phyloP scores from a whole-genome alignment of 2,113 vertebrate genomes.

The Pipra filicauda region DNA sequence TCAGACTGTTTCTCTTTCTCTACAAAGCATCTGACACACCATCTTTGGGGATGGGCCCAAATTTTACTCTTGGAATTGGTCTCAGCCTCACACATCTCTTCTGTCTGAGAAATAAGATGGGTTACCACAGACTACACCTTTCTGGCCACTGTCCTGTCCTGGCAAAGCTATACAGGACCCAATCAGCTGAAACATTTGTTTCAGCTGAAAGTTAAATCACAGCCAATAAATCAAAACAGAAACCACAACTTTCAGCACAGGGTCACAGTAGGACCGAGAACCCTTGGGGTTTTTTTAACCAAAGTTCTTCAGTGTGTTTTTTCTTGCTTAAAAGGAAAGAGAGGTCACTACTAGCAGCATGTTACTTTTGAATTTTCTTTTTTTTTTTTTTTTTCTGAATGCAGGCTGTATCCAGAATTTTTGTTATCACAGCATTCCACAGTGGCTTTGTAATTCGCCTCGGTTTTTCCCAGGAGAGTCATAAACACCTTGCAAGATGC shows the following conservation, averaged over 20 bases:
- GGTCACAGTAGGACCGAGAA: background rate
- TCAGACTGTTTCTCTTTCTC: background rate
- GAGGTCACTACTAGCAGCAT: background rate
- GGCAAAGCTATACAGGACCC: background rate
- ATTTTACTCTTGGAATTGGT: background rate
- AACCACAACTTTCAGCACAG: background rate
- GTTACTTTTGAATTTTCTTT: background rate
- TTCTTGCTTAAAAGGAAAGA: background rate
- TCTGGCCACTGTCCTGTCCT: background rate
- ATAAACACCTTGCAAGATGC: constrained; percentile 14
- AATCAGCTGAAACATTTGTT: background rate
- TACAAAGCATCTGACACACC: background rate
- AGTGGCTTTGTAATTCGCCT: constrained; percentile 28
- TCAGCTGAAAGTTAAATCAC: background rate
- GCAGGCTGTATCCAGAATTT: background rate
- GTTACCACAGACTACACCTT: background rate
- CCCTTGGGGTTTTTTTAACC: background rate
- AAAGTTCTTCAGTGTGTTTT: background rate
- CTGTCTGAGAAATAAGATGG: background rate
- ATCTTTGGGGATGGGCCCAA: background rate
- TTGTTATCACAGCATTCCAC: background rate
- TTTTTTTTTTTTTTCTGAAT: background rate
- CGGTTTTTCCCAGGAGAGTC: background rate
- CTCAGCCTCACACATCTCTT: background rate
- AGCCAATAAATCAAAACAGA: background rate